A percentile compares a stretch with the other conserved stretches of the same genome.
Conservation (phyloP, 2,113 vertebrate genomes). For the Struthio camelus region DNA sequence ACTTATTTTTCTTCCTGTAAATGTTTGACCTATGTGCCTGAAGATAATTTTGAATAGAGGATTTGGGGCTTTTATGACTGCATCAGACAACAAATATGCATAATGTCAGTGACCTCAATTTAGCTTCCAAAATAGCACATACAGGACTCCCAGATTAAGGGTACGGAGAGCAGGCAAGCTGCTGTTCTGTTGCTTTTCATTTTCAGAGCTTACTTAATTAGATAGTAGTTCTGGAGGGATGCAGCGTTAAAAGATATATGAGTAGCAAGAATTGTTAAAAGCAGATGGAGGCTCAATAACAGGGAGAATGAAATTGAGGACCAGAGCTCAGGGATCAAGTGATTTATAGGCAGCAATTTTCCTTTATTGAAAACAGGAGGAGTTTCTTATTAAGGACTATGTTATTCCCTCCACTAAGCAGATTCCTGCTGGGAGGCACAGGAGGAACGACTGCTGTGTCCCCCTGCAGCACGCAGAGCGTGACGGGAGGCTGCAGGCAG, state of each 20-base stretch:
- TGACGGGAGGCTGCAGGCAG: background rate
- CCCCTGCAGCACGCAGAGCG: background rate
- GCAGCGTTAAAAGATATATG: constrained; percentile 6
- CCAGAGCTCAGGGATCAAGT: constrained; percentile 55
- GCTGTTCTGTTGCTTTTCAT: constrained; percentile 62
- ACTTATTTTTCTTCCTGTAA: constrained; percentile 39
- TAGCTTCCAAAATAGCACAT: constrained; percentile 60
- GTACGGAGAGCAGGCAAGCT: constrained; percentile 43
- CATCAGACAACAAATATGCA: constrained; percentile 67
- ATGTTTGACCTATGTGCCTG: constrained; percentile 27
- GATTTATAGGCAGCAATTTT: constrained; percentile 58
- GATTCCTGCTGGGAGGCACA: constrained; percentile 10
- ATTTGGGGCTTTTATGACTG: constrained; percentile 53
- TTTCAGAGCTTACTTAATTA: constrained; percentile 61
- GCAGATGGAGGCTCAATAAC: constrained; percentile 49
- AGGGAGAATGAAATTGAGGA: constrained; percentile 48
- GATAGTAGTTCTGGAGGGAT: constrained; percentile 50
- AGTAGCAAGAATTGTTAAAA: constrained; percentile 40
- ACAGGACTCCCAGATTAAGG: constrained; percentile 52
- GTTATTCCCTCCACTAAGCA: constrained; percentile 23
- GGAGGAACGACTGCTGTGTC: background rate
- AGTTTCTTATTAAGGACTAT: constrained; percentile 26
- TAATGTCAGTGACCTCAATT: constrained; percentile 61
- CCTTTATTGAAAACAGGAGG: constrained; percentile 61
- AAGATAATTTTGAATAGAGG: constrained; percentile 34